A percentile compares a stretch with the other conserved stretches of the same genome.
Evolutionary conservation across 2,797 vertebrate genomes (phyloP).

Genomic region (Clamator glandarius): DNA sequence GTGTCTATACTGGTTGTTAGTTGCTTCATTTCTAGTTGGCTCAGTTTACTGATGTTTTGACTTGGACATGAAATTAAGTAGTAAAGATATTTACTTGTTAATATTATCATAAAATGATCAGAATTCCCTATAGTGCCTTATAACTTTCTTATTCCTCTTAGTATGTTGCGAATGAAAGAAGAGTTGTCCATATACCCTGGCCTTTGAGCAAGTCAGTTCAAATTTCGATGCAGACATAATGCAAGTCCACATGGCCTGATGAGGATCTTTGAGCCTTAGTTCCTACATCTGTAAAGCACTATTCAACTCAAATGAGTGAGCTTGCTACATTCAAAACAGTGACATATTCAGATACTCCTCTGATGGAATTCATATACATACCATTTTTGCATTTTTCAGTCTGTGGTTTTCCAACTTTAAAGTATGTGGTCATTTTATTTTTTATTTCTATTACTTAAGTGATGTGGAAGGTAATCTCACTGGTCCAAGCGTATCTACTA

Average conservation of each 20-base stretch:
- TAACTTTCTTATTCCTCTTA: not conserved
- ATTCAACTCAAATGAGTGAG: not conserved
- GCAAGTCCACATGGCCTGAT: not conserved
- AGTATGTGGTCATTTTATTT: not conserved
- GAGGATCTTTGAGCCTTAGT: not conserved
- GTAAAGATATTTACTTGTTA: not conserved
- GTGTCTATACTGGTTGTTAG: not conserved
- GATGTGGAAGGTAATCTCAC: slow-evolving; percentile 2
- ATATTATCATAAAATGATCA: not conserved
- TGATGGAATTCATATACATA: not conserved
- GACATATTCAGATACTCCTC: not conserved
- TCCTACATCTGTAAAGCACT: not conserved
- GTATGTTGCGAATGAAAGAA: not conserved
- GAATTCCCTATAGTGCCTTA: not conserved
- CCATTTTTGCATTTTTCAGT: not conserved
- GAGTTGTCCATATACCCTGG: rapidly evolving
- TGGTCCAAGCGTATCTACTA: not conserved
- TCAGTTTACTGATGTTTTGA: not conserved
- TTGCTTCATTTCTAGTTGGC: not conserved
- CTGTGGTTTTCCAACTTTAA: not conserved
- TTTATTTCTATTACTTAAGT: not conserved
- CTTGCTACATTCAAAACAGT: not conserved
- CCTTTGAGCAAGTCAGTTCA: not conserved
- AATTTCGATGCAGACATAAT: not conserved
- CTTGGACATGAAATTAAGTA: not conserved